Conservation (phyloP, 2,113 vertebrate genomes). For the Malurus elegans region DNA sequence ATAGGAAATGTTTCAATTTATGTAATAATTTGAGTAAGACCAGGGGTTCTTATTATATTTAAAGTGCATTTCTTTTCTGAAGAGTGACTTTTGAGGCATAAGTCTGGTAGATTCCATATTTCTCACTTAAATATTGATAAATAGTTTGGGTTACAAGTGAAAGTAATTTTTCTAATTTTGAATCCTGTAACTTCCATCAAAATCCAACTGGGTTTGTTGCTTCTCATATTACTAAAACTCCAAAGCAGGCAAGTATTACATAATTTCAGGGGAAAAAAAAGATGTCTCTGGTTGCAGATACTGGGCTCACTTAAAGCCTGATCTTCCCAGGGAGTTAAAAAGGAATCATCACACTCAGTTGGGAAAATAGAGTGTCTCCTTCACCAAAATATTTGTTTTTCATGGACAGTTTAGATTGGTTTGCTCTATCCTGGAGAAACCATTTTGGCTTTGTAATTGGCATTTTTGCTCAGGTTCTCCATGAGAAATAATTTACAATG, state of each 20-base stretch:
- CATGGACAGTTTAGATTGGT: not conserved
- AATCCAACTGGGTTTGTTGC: not conserved
- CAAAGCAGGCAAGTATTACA: not conserved
- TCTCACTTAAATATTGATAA: not conserved
- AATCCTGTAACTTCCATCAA: not conserved
- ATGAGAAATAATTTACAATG: not conserved
- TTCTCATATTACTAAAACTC: not conserved
- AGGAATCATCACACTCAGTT: not conserved
- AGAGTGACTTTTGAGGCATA: not conserved
- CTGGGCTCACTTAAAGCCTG: not conserved
- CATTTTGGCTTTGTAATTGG: not conserved
- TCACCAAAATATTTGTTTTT: not conserved
- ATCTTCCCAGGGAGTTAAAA: not conserved
- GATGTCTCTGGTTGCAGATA: not conserved
- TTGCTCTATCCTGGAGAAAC: not conserved
- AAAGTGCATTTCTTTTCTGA: not conserved
- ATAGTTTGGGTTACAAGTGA: not conserved
- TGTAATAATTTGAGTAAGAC: conserved; percentile 25
- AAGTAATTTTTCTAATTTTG: not conserved
- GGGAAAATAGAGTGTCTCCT: not conserved
- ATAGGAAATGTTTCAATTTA: conserved; percentile 40
- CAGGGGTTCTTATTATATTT: not conserved
- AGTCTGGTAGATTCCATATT: not conserved
- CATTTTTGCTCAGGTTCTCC: not conserved
- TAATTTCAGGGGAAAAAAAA: not conserved